phyloP scores from a whole-genome alignment of 2,888 invertebrate genomes.

The Ophion ventricosus region DNA sequence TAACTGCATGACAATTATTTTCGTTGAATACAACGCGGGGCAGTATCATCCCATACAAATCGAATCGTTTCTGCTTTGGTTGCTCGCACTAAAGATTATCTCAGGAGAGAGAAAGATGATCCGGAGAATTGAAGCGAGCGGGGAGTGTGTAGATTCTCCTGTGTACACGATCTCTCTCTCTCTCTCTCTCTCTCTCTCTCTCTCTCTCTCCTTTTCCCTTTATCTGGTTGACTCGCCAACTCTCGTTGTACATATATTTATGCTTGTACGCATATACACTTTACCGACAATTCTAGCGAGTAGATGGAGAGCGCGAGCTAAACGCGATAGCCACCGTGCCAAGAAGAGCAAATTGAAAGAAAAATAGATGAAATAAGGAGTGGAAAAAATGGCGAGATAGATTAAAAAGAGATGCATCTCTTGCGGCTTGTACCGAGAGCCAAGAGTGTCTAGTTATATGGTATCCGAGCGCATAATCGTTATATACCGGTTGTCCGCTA shows the following conservation, averaged over 20 bases:
- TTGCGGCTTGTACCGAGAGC: conserved; percentile 39
- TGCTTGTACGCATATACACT: conserved; percentile 3
- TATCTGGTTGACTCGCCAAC: neutral
- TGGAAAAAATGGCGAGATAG: conserved; percentile 37
- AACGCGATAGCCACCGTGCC: conserved; percentile 49
- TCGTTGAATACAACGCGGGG: neutral
- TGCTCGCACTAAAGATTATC: conserved; percentile 2
- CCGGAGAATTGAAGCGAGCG: conserved; percentile 17
- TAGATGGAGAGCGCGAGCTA: conserved; percentile 26
- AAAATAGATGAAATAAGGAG: conserved; percentile 39
- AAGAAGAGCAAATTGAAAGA: conserved; percentile 36
- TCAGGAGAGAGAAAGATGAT: conserved; percentile 50
- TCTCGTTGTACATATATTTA: conserved; percentile 5
- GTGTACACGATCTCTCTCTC: conserved; percentile 19
- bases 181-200: neutral
- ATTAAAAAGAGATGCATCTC: conserved; percentile 60
- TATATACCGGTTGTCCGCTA: conserved; percentile 61
- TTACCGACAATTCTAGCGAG: conserved; percentile 9
- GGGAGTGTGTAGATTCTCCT: conserved; percentile 9
- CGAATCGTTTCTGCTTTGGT: neutral
- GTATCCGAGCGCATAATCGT: conserved; percentile 60
- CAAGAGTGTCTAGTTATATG: conserved; percentile 50
- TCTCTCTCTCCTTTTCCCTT: neutral
- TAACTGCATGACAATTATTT: neutral
- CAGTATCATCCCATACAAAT: neutral